Evolutionary conservation across 2,888 invertebrate genomes (phyloP).

Genomic region (Lycia hirtaria): DNA sequence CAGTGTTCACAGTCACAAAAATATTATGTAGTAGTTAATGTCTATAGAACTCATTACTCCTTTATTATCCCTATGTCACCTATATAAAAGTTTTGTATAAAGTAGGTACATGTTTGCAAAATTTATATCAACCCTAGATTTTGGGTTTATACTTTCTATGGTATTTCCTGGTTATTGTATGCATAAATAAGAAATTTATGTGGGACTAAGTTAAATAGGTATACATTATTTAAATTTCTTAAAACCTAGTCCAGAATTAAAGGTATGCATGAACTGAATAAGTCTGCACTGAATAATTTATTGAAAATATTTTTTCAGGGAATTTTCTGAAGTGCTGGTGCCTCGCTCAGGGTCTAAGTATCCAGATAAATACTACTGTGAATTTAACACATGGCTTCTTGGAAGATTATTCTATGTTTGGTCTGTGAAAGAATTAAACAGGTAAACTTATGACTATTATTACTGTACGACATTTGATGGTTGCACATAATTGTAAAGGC

Average conservation of each 20-base stretch:
- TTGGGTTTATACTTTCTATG: too few species aligned
- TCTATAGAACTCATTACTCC: too few species aligned
- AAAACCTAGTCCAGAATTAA: too few species aligned
- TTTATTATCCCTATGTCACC: too few species aligned
- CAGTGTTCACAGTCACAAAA: not conserved
- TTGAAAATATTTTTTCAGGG: constrained; percentile 56
- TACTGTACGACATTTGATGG: too few species aligned
- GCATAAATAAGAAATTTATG: not conserved
- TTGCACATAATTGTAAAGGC: not conserved
- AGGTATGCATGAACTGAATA: too few species aligned
- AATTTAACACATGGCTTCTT: constrained; percentile 88
- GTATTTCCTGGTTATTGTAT: too few species aligned
- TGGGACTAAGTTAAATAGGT: not conserved
- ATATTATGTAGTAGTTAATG: too few species aligned
- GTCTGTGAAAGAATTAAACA: constrained; percentile 79
- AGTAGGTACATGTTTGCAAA: too few species aligned
- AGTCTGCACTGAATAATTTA: not conserved
- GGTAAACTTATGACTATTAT: constrained; percentile 56
- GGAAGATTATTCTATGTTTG: constrained; percentile 88
- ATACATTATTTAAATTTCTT: not conserved
- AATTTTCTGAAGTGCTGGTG: constrained; percentile 84
- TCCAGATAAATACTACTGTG: constrained; percentile 76
- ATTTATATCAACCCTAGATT: too few species aligned
- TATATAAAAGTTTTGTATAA: too few species aligned
- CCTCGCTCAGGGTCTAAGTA: constrained; percentile 74